Base-by-base conservation (phyloP, 1,140 invertebrate genomes). In the Plodia interpunctella region DNA sequence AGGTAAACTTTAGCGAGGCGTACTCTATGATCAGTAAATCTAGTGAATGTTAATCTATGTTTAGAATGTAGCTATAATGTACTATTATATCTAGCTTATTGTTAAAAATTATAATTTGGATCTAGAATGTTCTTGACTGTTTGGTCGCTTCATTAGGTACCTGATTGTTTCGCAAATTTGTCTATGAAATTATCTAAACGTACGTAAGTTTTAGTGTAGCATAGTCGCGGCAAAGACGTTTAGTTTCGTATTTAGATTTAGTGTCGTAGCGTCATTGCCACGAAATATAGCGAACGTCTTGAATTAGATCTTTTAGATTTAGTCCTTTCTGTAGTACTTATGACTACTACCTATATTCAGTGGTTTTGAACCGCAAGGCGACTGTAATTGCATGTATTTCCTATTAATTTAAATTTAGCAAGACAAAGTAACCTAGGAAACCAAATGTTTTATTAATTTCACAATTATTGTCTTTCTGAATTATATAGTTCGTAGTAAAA, bases 161-260 rank as follows among this genome's bases (percentile, higher is more conserved):
- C 82, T 86, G 83, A 85, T 76, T 87, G 80, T 80, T 84, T 82
- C 81, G 63, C 13, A 44, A 6, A 15, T n/a, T 32, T 32, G 30
- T 32, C 11, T 32, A 32, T 32, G 9, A 32, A 8, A 4, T 32
- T 32, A 32, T 11, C 8, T 32, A 5, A 11, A 15, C n/a, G n/a
- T 44, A 44, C 15, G n/a, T 15, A n/a, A 2, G 1, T 44, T 44
- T 15, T 44, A 44, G 38, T 44, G 15, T 44, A 44, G 10, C 38
- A 0, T 44, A 44, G 15, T 44, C 15, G 38, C n/a, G 38, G 38
- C n/a, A 44, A 44, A 4, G 38, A 44, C n/a, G 38, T n/a, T 44
- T 44, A 25, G 21, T 3, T 25, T 25, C 21, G 21, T 25, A 25
- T 25, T 25, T 25, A 25, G 21, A 25, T 25, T 2, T 25, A 15